Evolutionary conservation across 1,140 invertebrate genomes (phyloP).

Genomic region (Ruditapes philippinarum): DNA sequence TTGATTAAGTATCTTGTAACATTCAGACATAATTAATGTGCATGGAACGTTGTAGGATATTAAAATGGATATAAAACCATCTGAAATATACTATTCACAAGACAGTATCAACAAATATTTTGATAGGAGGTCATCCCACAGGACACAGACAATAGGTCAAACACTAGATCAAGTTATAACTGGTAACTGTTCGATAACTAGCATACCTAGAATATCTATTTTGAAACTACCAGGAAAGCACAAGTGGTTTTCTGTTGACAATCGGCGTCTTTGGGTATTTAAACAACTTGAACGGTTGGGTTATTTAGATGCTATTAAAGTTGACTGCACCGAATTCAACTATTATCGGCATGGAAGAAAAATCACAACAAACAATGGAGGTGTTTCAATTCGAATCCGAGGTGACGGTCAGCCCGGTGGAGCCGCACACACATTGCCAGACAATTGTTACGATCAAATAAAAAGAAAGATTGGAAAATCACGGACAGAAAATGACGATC

Average conservation of each 20-base stretch:
- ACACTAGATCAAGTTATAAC: not conserved
- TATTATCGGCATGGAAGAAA: not conserved
- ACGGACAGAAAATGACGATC: too few species aligned
- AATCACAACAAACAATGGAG: not conserved
- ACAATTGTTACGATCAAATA: not conserved
- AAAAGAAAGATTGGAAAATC: not conserved
- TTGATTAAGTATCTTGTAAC: too few species aligned
- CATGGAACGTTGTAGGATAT: too few species aligned
- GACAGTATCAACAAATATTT: not conserved
- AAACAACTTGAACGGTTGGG: conserved; percentile 16
- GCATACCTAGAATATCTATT: not conserved
- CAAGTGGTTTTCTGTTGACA: conserved; percentile 28
- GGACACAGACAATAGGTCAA: not conserved
- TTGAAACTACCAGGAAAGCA: not conserved
- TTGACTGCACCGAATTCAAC: not conserved
- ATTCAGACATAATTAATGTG: too few species aligned
- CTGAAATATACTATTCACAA: conserved; percentile 8
- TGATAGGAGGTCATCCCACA: not conserved
- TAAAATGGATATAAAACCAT: not conserved
- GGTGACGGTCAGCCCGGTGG: not conserved
- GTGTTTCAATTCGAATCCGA: not conserved
- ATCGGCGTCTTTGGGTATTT: conserved; percentile 22
- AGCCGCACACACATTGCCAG: not conserved
- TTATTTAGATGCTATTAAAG: not conserved
- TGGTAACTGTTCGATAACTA: not conserved